Percentiles rank a stretch among this genome's conserved stretches.
These are phyloP conservation scores for Gastracanthus pulcherrimus DNA, from an alignment of 2,888 invertebrate species.

Conservation along the genomic window DNA sequence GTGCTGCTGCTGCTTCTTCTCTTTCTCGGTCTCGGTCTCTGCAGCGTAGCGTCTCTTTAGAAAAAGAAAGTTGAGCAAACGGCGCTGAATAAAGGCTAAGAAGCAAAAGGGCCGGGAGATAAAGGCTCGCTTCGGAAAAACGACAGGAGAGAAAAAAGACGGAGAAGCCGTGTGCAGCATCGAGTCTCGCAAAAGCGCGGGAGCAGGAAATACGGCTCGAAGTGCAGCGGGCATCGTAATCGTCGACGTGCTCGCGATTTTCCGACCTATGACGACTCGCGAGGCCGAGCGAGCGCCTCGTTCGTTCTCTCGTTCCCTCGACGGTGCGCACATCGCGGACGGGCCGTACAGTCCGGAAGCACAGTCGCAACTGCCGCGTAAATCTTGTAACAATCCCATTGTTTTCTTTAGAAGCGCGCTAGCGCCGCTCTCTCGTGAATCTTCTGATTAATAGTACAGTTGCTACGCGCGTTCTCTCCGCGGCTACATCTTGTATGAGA, in stretches of 20 bases:
- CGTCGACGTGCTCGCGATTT: conserved; percentile 4
- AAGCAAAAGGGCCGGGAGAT: background rate
- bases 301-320: background rate
- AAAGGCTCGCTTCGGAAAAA: too few species aligned
- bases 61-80: background rate
- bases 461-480: conserved; percentile 5
- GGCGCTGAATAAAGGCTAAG: background rate
- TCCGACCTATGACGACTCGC: background rate
- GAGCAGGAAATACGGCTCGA: background rate
- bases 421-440: conserved; percentile 35
- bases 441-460: conserved; percentile 51
- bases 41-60: background rate
- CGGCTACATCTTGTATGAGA: conserved; percentile 19
- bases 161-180: too few species aligned
- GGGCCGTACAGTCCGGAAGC: conserved; percentile 20
- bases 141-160: too few species aligned
- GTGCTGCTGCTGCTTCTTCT: too few species aligned
- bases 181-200: background rate
- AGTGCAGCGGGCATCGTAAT: conserved; percentile 7
- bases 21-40: too few species aligned
- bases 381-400: conserved; percentile 50
- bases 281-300: background rate
- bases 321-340: background rate
- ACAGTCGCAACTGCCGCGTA: conserved; percentile 41
- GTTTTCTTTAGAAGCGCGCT: conserved; percentile 39